Conservation (phyloP, 2,888 invertebrate genomes). For the Drosophila prostipennis region DNA sequence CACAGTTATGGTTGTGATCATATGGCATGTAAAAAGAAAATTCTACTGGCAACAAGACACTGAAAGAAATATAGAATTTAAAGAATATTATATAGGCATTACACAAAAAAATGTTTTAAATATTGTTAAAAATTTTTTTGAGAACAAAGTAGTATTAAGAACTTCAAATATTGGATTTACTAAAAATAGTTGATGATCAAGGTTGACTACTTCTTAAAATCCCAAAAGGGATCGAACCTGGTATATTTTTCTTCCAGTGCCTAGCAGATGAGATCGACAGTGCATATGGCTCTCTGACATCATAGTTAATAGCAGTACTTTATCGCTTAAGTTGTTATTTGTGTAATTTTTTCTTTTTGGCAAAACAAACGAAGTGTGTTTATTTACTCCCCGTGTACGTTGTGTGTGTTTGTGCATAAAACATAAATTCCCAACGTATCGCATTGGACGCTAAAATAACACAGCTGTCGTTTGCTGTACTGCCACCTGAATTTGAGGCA, state of each 20-base stretch:
- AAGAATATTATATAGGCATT: too few species aligned
- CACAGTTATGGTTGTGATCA: constrained; percentile 20
- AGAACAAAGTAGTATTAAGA: too few species aligned
- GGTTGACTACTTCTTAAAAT: too few species aligned
- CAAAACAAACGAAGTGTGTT: constrained; percentile 17
- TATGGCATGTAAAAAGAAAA: background rate
- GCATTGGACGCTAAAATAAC: constrained; percentile 56
- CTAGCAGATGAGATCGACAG: background rate
- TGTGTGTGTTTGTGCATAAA: constrained; percentile 49
- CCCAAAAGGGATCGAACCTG: background rate
- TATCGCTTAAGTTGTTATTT: constrained; percentile 42
- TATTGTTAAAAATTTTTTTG: too few species aligned
- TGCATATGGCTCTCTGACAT: constrained; percentile 45
- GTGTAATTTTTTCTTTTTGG: constrained; percentile 33
- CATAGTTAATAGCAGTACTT: constrained; percentile 47
- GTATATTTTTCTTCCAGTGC: background rate
- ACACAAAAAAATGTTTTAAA: too few species aligned
- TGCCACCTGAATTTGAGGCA: background rate
- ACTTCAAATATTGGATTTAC: too few species aligned
- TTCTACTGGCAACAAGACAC: background rate
- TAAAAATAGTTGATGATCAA: too few species aligned
- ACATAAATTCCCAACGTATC: constrained; percentile 44
- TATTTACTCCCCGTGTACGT: constrained; percentile 29
- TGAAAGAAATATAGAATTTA: constrained; percentile 1
- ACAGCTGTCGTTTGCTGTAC: constrained; percentile 49